These are phyloP conservation scores for Epinephelus fuscoguttatus DNA, from an alignment of 2,113 vertebrate genomes.

Conservation along the genomic window DNA sequence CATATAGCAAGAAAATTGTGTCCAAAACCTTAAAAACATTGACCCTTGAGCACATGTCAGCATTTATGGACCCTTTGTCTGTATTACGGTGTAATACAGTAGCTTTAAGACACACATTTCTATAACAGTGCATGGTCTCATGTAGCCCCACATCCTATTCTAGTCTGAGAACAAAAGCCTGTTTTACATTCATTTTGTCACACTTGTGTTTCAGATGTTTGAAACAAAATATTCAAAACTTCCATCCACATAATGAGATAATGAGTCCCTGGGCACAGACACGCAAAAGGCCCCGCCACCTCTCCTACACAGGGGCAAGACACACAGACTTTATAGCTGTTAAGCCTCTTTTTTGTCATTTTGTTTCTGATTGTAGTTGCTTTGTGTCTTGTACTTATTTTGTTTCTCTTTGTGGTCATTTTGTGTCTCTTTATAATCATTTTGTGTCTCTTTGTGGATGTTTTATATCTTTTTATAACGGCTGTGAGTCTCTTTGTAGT, in stretches of 20 bases:
- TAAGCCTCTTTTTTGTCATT: too few relatives aligned
- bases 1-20: neutral
- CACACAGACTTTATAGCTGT: too few relatives aligned
- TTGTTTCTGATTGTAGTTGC: too few relatives aligned
- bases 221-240: neutral
- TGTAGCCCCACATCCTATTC: constrained; percentile 6
- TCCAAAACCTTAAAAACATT: neutral
- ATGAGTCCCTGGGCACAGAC: too few relatives aligned
- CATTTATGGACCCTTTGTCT: constrained; percentile 1
- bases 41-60: constrained; percentile 44
- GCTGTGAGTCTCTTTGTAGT: too few relatives aligned
- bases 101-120: neutral
- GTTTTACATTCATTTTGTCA: constrained; percentile 68
- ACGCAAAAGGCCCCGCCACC: too few relatives aligned
- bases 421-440: too few relatives aligned
- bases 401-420: too few relatives aligned
- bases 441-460: too few relatives aligned
- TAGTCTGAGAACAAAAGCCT: constrained; percentile 32
- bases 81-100: neutral
- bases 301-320: too few relatives aligned
- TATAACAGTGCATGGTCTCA: neutral
- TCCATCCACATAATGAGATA: neutral
- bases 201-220: constrained; percentile 27
- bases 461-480: too few relatives aligned
- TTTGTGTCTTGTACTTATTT: too few relatives aligned